Percentiles rank a stretch among this genome's conserved stretches.
Evolutionary conservation across 2,797 vertebrate genomes (phyloP).

Genomic region (Enteromius treurensis): DNA sequence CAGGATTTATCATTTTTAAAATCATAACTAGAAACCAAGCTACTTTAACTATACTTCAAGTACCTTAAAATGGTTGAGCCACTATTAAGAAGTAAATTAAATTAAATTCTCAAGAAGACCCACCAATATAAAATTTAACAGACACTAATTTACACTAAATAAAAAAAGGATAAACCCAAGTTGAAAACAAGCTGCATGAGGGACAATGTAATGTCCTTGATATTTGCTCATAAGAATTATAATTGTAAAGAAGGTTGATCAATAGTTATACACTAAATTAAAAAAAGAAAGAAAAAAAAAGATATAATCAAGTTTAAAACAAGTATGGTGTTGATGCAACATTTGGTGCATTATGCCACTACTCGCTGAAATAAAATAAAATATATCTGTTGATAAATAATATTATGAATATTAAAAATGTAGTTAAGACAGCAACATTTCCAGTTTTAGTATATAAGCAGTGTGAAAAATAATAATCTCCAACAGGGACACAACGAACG

Average conservation of each 20-base stretch:
- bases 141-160: not conserved
- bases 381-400: not conserved
- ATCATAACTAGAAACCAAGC: not conserved
- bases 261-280: not conserved
- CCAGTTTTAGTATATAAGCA: not conserved
- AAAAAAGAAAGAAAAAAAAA: not conserved
- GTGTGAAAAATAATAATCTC: slow-evolving; percentile 49
- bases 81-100: not conserved
- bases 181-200: not conserved
- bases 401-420: not conserved
- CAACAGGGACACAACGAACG: slow-evolving; percentile 40
- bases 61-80: not conserved
- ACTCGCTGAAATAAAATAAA: not conserved
- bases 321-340: not conserved
- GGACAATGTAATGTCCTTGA: not conserved
- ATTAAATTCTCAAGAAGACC: not conserved
- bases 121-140: no score
- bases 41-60: not conserved
- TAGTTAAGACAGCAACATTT: not conserved
- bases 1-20: slow-evolving; percentile 26
- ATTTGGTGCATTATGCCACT: not conserved
- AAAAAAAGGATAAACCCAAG: not conserved
- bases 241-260: not conserved
- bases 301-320: not conserved
- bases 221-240: no score